Conservation (phyloP, 2,888 invertebrate species). For the Cryptophagus acutangulus region DNA sequence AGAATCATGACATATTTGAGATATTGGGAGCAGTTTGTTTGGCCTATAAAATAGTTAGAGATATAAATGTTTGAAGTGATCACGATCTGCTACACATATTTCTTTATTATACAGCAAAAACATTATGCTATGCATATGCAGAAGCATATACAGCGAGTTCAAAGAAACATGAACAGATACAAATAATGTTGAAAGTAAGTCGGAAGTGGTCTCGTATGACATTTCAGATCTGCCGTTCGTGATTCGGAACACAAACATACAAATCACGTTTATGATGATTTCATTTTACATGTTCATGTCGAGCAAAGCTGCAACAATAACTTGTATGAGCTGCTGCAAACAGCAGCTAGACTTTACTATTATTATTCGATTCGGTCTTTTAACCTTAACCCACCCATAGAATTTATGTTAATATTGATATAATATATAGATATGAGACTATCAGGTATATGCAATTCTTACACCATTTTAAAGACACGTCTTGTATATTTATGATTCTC, state of each 20-base stretch:
- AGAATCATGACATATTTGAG: too few species aligned
- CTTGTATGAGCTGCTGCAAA: too few species aligned
- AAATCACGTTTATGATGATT: slow-evolving; percentile 45
- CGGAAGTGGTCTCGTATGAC: slow-evolving; percentile 38
- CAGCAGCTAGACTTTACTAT: slow-evolving; percentile 32
- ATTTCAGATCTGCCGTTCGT: slow-evolving; percentile 37
- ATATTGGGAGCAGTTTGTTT: too few species aligned
- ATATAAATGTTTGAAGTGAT: slow-evolving; percentile 3
- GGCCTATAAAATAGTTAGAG: too few species aligned
- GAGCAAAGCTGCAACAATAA: slow-evolving; percentile 36
- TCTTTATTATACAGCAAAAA: slow-evolving; percentile 20
- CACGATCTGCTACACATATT: slow-evolving; percentile 6
- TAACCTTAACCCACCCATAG: slow-evolving; percentile 30
- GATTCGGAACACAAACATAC: slow-evolving; percentile 38
- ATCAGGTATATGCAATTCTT: too few species aligned
- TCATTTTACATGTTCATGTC: slow-evolving; percentile 41
- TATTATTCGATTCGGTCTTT: slow-evolving; percentile 35
- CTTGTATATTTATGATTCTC: too few species aligned
- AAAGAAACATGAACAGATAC: slow-evolving; percentile 22
- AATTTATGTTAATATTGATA: slow-evolving; percentile 23
- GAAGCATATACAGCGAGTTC: slow-evolving; percentile 16
- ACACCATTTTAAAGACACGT: too few species aligned
- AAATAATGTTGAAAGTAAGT: slow-evolving; percentile 33
- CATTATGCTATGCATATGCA: slow-evolving; percentile 19
- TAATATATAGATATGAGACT: slow-evolving; percentile 19